Base-by-base conservation (phyloP, 2,888 invertebrate genomes). In the Rhagophthalmus giganteus region DNA sequence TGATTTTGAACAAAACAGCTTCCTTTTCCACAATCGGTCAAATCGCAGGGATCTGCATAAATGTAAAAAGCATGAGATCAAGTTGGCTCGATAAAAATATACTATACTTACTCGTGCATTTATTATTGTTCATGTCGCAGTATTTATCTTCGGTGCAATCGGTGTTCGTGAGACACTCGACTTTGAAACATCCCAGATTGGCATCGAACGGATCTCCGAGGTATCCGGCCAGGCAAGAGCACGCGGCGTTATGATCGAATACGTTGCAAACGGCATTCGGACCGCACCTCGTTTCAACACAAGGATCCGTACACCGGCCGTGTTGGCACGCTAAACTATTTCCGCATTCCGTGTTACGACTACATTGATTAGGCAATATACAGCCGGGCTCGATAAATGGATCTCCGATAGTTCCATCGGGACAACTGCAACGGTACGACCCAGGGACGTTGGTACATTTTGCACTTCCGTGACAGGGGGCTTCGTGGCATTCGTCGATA, bases 131-230 rank as follows among this genome's bases (percentile, higher is more conserved):
- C 2, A 75, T 72, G 65, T 91, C 87, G 66, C 94, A 94, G 59
- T 83, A 83, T 72, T 87, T 88, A 55, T 90, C 87, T 20, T 67
- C 72, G 2, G 86, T 75, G 66, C 94, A 94, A 61, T 92, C 91
- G 26, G 81, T 80, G 68, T 88, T 82, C 30, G 82, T 82, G 1
- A 88, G 77, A 72, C 94, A 94, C 75, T 94, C 93, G 1, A 93
- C 94, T 74, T 88, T 89, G 71, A 90, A 92, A 67, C 93, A 94
- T 24, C 94, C 94, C 39, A 90, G 80, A 38, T 80, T 81, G 41
- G 78, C 77, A 65, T 90, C 89, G 44, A 81, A 80, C 2, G 90
- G 86, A 76, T 92, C 90, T 5, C 94, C 94, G 16, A 93, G 78
- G 69, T 86, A 86, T 11, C 92, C 92, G 49, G 85, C 81, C 26